These are phyloP conservation scores for Brachionus sp. DNA, from an alignment of 1,140 invertebrate species.

Conservation along the genomic window DNA sequence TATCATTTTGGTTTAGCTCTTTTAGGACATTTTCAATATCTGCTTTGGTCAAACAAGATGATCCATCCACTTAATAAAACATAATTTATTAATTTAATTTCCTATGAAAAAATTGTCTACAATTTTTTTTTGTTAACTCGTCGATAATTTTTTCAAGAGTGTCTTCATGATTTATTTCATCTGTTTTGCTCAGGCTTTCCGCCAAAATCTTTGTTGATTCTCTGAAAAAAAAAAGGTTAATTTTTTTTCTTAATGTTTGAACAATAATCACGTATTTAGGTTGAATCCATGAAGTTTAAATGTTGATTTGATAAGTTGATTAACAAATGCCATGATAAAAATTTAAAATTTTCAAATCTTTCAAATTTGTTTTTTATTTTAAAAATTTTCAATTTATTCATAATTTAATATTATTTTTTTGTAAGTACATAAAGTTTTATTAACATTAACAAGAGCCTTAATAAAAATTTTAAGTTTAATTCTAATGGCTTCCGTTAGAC, in stretches of 20 bases:
- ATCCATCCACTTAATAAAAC: not conserved
- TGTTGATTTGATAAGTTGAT: conserved; percentile 21
- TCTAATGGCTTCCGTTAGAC: no score
- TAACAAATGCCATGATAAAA: not conserved
- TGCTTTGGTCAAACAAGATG: not conserved
- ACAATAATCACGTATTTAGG: not conserved
- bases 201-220: conserved; percentile 65
- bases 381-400: not conserved
- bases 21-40: not conserved
- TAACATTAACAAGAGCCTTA: no score
- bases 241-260: not conserved
- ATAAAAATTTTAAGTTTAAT: no score
- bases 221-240: not conserved
- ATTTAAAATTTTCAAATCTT: not conserved
- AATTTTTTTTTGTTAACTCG: conserved; percentile 68
- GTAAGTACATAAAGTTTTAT: no score
- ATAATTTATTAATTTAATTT: not conserved
- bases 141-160: conserved; percentile 67
- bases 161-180: conserved; percentile 62
- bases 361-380: not conserved
- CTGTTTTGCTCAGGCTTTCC: conserved; percentile 62
- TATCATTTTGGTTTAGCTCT: not conserved
- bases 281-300: conserved; percentile 36
- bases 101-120: conserved; percentile 48
- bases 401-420: no score